Conservation (phyloP, 2,888 invertebrate species). For the Megalurothrips usitatus region DNA sequence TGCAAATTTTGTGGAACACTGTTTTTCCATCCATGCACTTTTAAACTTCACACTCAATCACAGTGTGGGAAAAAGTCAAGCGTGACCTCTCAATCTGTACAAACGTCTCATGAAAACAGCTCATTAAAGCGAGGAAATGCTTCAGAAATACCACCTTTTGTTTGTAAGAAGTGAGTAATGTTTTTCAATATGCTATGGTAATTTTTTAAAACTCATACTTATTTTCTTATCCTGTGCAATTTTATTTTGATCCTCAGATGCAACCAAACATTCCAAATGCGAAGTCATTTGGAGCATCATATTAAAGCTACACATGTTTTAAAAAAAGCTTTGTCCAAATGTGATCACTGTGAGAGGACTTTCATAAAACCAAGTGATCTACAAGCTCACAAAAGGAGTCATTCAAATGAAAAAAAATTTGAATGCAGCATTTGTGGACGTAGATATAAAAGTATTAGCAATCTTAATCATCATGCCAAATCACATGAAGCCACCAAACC, state of each 20-base stretch:
- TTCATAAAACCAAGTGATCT: conserved; percentile 46
- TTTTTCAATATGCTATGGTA: not conserved
- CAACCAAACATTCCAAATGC: not conserved
- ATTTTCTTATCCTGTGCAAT: not conserved
- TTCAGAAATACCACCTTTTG: not conserved
- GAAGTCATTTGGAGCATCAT: not conserved
- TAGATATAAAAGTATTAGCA: conserved; percentile 46
- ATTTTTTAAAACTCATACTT: not conserved
- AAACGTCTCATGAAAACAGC: no score
- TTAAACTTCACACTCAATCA: not conserved
- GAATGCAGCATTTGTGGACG: conserved; percentile 45
- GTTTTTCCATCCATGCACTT: not conserved
- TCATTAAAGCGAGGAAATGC: not conserved
- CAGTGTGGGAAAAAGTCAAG: not conserved
- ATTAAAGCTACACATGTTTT: not conserved
- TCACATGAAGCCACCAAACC: conserved; percentile 41
- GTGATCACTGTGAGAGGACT: conserved; percentile 47
- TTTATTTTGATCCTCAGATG: not conserved
- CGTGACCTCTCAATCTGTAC: not conserved
- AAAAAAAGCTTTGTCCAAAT: conserved; percentile 46
- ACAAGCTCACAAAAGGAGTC: conserved; percentile 46
- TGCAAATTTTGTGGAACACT: not conserved
- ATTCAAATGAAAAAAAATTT: conserved; percentile 46
- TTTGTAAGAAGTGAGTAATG: not conserved
- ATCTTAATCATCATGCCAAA: conserved; percentile 48